A percentile compares a stretch with the other conserved stretches of the same genome.
Conservation (phyloP, 2,797 vertebrate species). For the Lithobates pipiens region DNA sequence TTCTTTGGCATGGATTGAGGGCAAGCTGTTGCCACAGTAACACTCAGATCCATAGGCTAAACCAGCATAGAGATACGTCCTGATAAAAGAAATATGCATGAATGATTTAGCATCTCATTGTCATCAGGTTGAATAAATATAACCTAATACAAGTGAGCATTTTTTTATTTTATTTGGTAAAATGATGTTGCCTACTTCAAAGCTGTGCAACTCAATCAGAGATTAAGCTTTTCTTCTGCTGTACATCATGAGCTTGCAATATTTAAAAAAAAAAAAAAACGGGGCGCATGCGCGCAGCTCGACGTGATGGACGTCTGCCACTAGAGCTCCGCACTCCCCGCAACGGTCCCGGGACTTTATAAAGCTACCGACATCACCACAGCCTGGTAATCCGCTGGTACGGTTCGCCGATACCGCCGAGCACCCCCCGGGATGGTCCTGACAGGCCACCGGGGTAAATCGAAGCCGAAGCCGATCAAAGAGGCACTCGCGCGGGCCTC, state of each 20-base stretch:
- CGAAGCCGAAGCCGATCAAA: too few relatives aligned
- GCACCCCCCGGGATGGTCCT: too few relatives aligned
- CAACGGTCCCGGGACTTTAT: too few relatives aligned
- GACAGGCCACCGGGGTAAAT: too few relatives aligned
- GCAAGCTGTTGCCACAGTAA: slow-evolving; percentile 92
- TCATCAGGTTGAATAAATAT: not conserved
- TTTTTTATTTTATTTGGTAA: not conserved
- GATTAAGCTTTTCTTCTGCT: not conserved
- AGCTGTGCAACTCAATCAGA: not conserved
- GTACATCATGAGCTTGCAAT: not conserved
- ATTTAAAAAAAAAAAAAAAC: too few relatives aligned
- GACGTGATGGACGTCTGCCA: too few relatives aligned
- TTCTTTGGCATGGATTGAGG: slow-evolving; percentile 70
- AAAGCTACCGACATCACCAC: too few relatives aligned
- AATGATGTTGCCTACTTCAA: not conserved
- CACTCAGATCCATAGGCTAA: slow-evolving; percentile 93
- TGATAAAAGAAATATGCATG: slow-evolving; percentile 64
- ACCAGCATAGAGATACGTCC: slow-evolving; percentile 90
- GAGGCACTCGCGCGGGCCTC: too few relatives aligned
- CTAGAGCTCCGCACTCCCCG: too few relatives aligned
- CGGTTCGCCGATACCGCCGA: too few relatives aligned
- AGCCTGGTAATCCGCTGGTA: too few relatives aligned
- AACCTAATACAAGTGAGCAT: not conserved
- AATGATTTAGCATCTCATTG: not conserved
- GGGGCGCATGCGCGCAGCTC: too few relatives aligned